Base-by-base conservation (phyloP, 2,113 vertebrate genomes). In the Amazona guildingii region DNA sequence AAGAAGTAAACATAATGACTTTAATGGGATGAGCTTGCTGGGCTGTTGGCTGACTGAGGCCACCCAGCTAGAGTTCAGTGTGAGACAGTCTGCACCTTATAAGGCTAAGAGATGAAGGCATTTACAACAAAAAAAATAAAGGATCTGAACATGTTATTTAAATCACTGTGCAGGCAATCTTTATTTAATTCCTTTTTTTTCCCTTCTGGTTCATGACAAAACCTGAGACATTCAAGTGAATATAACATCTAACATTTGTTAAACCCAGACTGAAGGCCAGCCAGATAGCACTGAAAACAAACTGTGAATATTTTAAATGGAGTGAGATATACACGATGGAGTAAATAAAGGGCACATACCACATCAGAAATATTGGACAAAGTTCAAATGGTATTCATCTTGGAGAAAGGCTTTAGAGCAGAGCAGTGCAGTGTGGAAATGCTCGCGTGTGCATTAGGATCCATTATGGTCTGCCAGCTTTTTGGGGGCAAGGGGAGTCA, bases 291-390 rank as follows among this genome's bases (percentile, higher is more conserved):
- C 82, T 92, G 91, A 96, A 96, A 95, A 97, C 95, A 97, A 97
- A 97, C 95, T 83, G 96, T 92, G 88, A 96, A 95, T 96, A 87
- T 94, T 91, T 97, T 95, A 96, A 97, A 96, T 96, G 54, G 95
- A 90, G 95, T 97, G 96, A 98, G 96, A 95, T 91, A 86, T 84
- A 97, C 94, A 97, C 87, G 88, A 94, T 4, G 39, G 86, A 94
- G 92, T 97, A 96, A 98, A 93, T 95, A 97, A 94, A 95, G 94
- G 94, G 82, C 95, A 95, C 95, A 95, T 95, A 94, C 94, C 94
- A 86, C 83, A 83, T 90, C 94, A 88, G 89, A 88, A 92, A 94
- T 84, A 95, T 92, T 96, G 96, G 95, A 96, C 92, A 90, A 87
- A 93, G 82, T 87, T 95, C 95, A 96, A 88, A 76, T 72, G 70